Evolutionary conservation across 2,113 vertebrate species (phyloP), one percentile per base, ranked within the genome.

Genomic region (Numenius arquata): DNA sequence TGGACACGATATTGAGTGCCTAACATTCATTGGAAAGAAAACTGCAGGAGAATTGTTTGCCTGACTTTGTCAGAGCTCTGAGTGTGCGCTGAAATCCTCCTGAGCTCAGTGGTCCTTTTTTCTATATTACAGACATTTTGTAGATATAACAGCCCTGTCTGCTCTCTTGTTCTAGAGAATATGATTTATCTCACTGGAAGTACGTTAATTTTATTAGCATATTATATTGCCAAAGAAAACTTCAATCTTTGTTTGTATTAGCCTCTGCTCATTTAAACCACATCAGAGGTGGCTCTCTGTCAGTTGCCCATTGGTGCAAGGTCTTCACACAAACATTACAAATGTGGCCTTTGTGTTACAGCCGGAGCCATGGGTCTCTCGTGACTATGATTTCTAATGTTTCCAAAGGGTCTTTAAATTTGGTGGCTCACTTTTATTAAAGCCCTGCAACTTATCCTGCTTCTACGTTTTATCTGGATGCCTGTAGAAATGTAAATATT

Each of bases 291-390:
- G 3, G 43, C 26, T 86, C 30, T 20, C 50, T 63, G 59, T 38
- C 53, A 25, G 25, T 45, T 55, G 13, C 20, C 17, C 0, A 0
- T 43, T 77, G 47, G 55, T 80, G n/a, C 26, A 40, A 74, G 59
- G 15, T 52, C 14, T 41, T 63, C 25, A 27, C 56, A 38, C 18
- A 62, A 59, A 15, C 13, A 6, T 11, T 30, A 15, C 15, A 66
- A 15, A 13, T 21, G 4, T 53, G 61, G 20, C 32, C 50, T 77
- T 67, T 7, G 1, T 13, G 19, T 41, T 61, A n/a, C 47, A 56
- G 45, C 43, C 0, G 0, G 19, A n/a, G 23, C 0, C 0, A 29
- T 11, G 34, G 15, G 8, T 56, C 88, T 76, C 61, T 18, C 18
- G 3, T 15, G 26, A 47, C 34, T 67, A 15, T 2, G 1, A 56